Evolutionary conservation across 1,140 invertebrate species (phyloP), one percentile per base, ranked within the genome.

Genomic region (Cyrtorhinus lividipennis): DNA sequence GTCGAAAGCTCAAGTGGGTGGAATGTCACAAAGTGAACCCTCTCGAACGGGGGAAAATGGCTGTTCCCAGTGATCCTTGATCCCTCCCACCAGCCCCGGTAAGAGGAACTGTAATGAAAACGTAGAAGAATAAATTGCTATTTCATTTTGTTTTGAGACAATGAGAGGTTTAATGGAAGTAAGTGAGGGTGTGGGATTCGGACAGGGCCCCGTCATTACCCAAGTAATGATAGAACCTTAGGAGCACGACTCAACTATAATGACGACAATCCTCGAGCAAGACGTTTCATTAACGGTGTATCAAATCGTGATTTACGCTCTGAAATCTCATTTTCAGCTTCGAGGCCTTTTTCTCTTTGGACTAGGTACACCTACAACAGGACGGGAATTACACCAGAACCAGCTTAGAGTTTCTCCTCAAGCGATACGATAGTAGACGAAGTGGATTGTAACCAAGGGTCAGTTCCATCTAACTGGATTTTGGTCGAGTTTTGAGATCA

Each of bases 271-370:
- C 48, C 48, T 20, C 8, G 5, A 10, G 8, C 48, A 22, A 53
- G 48, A 53, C 48, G 48, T 53, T 53, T 53, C 48, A 53, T 53
- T 53, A 53, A 53, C 48, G 48, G 48, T 53, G 48, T 53, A 53
- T 53, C 48, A 53, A 53, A 53, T 53, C 48, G 48, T 53, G 48
- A 53, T 53, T 53, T 53, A 53, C 48, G 48, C 48, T 53, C 48
- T 13, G 48, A 22, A 53, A 53, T 3, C 48, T 53, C 48, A 53
- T 53, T 53, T 53, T 22, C 10, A 20, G 18, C 20, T 22, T 5
- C 10, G 48, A 53, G 48, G 48, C 10, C 10, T 20, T 53, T 22
- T 10, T 53, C 20, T 53, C 20, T 53, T 44, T n/a, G n/a, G n/a
- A n/a, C n/a, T n/a, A n/a, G n/a, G n/a, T n/a, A n/a, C n/a, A n/a